Evolutionary conservation across 2,888 invertebrate species (phyloP).

Genomic region (Exephanes ischioxanthus): DNA sequence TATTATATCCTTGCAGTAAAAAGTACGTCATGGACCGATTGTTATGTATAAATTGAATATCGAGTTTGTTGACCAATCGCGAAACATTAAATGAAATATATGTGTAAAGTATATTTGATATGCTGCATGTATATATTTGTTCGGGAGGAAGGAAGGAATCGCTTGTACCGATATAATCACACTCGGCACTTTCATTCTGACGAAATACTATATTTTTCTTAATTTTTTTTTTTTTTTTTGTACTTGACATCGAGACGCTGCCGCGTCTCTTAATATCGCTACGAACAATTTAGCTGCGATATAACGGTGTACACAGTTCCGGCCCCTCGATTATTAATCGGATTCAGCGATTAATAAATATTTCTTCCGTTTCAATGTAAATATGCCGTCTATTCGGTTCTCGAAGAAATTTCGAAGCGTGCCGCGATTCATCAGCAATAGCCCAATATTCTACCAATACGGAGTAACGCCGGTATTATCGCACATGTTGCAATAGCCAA

Average conservation of each 20-base stretch:
- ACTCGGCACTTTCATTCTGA: conserved; percentile 24
- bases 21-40: conserved; percentile 13
- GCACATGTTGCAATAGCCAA: not conserved
- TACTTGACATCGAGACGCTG: too few species aligned
- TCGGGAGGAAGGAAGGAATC: not conserved
- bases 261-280: not conserved
- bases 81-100: conserved; percentile 19
- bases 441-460: not conserved
- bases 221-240: not conserved
- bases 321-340: not conserved
- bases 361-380: not conserved
- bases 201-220: not conserved
- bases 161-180: not conserved
- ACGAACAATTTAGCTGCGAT: not conserved
- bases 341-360: not conserved
- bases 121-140: conserved; percentile 12
- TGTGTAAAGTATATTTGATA: conserved; percentile 41
- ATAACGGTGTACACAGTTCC: not conserved
- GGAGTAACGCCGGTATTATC: not conserved
- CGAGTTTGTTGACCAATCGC: conserved; percentile 32
- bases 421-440: not conserved
- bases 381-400: not conserved
- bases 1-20: conserved; percentile 5
- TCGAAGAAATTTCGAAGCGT: not conserved
- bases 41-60: conserved; percentile 38